Conservation (phyloP, 1,140 invertebrate species). For the fruit fly (Drosophila melanogaster) region DNA sequence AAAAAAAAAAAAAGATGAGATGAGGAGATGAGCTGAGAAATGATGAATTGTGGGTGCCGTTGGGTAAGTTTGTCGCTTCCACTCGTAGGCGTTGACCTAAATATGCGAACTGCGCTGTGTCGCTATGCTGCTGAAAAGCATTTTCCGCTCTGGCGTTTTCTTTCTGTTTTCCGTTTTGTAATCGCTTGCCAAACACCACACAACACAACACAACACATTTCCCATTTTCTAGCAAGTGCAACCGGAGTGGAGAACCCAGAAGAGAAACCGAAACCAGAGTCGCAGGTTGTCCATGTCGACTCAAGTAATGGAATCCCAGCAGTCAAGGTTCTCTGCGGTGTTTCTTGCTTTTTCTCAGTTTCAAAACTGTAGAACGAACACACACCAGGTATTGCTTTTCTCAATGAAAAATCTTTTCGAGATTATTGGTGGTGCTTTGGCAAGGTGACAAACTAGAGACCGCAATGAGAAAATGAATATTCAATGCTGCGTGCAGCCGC, state of each 20-base stretch:
- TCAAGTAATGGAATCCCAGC: conserved; percentile 52
- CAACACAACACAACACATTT: conserved; percentile 16
- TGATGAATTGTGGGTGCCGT: conserved; percentile 79
- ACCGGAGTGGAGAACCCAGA: conserved; percentile 49
- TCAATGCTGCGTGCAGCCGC: conserved; percentile 67
- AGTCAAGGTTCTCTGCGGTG: conserved; percentile 63
- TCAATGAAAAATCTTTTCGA: conserved; percentile 49
- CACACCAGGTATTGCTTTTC: conserved; percentile 43
- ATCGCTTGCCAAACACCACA: conserved; percentile 66
- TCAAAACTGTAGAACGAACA: neutral
- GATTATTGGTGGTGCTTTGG: conserved; percentile 54
- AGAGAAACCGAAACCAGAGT: conserved; percentile 36
- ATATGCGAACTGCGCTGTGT: conserved; percentile 58
- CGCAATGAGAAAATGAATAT: conserved; percentile 63
- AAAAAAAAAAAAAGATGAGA: neutral
- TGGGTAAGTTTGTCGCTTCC: conserved; percentile 75
- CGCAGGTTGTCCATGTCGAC: conserved; percentile 14
- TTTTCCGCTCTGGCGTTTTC: conserved; percentile 72
- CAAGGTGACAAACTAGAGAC: conserved; percentile 66
- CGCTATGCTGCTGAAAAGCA: conserved; percentile 35
- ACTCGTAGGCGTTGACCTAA: conserved; percentile 79
- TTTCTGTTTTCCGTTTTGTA: conserved; percentile 61
- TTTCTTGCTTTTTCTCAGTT: neutral
- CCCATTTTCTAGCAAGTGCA: conserved; percentile 66
- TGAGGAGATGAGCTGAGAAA: conserved; percentile 46